These are phyloP conservation scores for Ictidomys tridecemlineatus DNA, from an alignment of 2,113 vertebrate species.

Conservation along the genomic window DNA sequence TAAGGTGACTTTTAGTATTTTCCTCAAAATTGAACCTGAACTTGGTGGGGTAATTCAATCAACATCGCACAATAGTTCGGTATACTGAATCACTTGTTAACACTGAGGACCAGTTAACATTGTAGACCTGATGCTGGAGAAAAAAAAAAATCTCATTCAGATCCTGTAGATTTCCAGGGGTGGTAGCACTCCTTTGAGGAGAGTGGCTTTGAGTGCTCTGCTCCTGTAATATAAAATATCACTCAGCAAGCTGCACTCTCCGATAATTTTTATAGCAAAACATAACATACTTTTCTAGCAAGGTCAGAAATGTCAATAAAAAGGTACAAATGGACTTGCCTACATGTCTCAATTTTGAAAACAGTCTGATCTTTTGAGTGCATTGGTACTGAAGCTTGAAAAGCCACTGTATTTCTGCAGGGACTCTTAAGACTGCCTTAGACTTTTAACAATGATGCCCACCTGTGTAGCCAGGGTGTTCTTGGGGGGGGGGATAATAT, in stretches of 20 bases:
- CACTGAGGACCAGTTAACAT: neutral
- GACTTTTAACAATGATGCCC: constrained; percentile 56
- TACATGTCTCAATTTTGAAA: constrained; percentile 69
- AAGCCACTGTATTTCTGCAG: constrained; percentile 68
- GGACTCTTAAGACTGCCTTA: neutral
- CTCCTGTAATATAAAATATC: constrained; percentile 71
- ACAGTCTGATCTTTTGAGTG: constrained; percentile 71
- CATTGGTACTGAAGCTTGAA: constrained; percentile 53
- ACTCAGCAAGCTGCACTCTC: constrained; percentile 66
- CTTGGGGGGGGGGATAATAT: neutral
- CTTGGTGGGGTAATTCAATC: constrained; percentile 71
- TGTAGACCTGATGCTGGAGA: neutral
- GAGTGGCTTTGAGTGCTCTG: constrained; percentile 45
- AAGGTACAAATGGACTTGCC: constrained; percentile 77
- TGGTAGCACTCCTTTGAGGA: neutral
- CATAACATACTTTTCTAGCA: constrained; percentile 70
- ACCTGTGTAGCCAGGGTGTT: neutral
- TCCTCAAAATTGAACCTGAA: constrained; percentile 72
- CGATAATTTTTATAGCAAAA: constrained; percentile 79
- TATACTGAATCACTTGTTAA: constrained; percentile 44
- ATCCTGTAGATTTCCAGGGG: constrained; percentile 37
- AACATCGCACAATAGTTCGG: constrained; percentile 52
- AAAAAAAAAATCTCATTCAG: neutral
- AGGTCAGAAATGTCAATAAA: constrained; percentile 82
- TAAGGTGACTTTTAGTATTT: constrained; percentile 74